These are phyloP conservation scores for Nestor notabilis DNA, from an alignment of 2,113 vertebrate species.

Conservation along the genomic window DNA sequence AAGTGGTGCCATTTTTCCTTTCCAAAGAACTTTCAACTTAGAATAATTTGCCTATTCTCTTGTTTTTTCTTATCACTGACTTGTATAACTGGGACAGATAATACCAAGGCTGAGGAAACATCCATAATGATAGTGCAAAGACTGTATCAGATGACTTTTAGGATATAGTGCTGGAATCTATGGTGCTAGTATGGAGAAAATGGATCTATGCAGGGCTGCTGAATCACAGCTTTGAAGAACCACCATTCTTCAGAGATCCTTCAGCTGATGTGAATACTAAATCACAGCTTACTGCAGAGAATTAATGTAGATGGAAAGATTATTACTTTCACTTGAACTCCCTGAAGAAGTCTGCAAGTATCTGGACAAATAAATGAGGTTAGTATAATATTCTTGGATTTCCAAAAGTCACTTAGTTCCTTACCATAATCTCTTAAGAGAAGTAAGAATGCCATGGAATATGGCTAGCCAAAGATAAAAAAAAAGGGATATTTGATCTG, in stretches of 20 bases:
- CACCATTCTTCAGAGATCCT: neutral
- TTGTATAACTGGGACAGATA: neutral
- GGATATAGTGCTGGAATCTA: neutral
- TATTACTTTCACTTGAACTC: neutral
- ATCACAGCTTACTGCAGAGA: neutral
- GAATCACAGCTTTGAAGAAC: neutral
- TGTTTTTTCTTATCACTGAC: neutral
- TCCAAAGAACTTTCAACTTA: neutral
- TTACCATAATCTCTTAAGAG: neutral
- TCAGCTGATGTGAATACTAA: neutral
- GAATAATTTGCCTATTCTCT: neutral
- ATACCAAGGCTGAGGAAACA: neutral
- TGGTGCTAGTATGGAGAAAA: neutral
- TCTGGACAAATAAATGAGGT: neutral
- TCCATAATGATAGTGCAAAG: neutral
- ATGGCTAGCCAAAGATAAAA: neutral
- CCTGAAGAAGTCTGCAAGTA: neutral
- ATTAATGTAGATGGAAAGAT: neutral
- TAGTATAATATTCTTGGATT: neutral
- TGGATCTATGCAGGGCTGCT: neutral
- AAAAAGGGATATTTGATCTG: neutral
- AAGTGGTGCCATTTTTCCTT: neutral
- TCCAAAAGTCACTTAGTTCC: neutral
- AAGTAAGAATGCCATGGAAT: neutral
- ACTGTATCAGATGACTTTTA: neutral